Evolutionary conservation across 2,113 vertebrate species (phyloP).

Genomic region (Perca schrenkii): DNA sequence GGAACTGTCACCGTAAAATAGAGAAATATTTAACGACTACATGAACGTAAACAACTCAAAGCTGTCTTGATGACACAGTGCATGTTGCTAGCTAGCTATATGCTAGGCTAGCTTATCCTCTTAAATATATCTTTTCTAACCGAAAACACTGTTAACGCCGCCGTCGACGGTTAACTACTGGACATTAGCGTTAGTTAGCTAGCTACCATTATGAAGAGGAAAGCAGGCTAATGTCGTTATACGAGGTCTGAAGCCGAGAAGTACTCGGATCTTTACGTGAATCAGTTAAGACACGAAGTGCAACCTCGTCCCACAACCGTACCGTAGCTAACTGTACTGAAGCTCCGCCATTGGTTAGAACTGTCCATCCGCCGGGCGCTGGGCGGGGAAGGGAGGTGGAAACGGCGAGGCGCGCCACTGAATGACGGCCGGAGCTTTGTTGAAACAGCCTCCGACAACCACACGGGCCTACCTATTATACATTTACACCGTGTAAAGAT

Average conservation of each 20-base stretch:
- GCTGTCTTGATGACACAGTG: too few relatives aligned
- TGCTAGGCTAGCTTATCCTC: too few relatives aligned
- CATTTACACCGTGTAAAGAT: slow-evolving; percentile 28
- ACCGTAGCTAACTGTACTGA: neutral
- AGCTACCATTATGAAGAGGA: too few relatives aligned
- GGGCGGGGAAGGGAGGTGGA: slow-evolving; percentile 54
- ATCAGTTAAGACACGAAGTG: slow-evolving; percentile 51
- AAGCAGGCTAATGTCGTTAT: neutral
- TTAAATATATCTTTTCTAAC: neutral
- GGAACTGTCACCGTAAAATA: too few relatives aligned
- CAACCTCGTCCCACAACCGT: slow-evolving; percentile 29
- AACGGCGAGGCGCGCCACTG: slow-evolving; percentile 37
- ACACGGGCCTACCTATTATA: slow-evolving; percentile 44
- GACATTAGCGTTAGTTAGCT: neutral
- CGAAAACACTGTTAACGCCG: neutral
- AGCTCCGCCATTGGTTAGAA: slow-evolving; percentile 57
- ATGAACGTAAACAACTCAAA: too few relatives aligned
- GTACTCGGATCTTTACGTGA: slow-evolving; percentile 49
- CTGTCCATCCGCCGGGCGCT: slow-evolving; percentile 31
- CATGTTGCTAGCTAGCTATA: too few relatives aligned
- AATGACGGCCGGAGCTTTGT: slow-evolving; percentile 63
- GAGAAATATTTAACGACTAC: too few relatives aligned
- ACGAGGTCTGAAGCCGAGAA: neutral
- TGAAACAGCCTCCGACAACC: slow-evolving; percentile 46
- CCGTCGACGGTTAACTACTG: neutral